Percentiles rank a stretch among this genome's conserved stretches.
These are phyloP conservation scores for Lysandra coridon DNA, from an alignment of 2,888 invertebrate species.

Conservation along the genomic window DNA sequence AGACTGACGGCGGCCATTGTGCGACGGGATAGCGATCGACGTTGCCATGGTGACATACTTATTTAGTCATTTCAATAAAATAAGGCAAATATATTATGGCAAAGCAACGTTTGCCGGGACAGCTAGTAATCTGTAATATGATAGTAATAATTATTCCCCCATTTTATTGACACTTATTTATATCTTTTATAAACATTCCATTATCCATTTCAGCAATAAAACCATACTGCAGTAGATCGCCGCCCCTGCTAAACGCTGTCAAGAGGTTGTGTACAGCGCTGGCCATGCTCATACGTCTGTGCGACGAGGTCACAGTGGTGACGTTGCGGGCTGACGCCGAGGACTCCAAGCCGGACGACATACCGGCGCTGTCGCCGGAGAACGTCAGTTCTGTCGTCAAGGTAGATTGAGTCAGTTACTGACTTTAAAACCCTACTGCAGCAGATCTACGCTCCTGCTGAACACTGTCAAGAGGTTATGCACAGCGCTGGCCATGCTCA, in stretches of 20 bases:
- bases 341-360: slow-evolving; percentile 60
- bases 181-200: too few species aligned
- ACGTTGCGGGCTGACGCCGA: slow-evolving; percentile 82
- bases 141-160: too few species aligned
- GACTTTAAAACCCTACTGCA: slow-evolving; percentile 69
- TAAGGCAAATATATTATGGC: too few species aligned
- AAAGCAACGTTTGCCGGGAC: too few species aligned
- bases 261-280: slow-evolving; percentile 93
- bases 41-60: too few species aligned
- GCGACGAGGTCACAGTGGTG: slow-evolving; percentile 92
- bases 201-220: slow-evolving; percentile 68
- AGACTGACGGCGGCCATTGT: too few species aligned
- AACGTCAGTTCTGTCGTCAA: slow-evolving; percentile 68
- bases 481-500: slow-evolving; percentile 90
- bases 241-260: slow-evolving; percentile 87
- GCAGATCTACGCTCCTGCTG: slow-evolving; percentile 83
- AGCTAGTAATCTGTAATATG: too few species aligned
- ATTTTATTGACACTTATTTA: too few species aligned
- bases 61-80: too few species aligned
- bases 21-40: too few species aligned
- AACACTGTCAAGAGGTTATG: slow-evolving; percentile 93
- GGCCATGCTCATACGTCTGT: slow-evolving; percentile 92
- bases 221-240: slow-evolving; percentile 80
- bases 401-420: too few species aligned
- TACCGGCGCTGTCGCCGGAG: slow-evolving; percentile 64